A percentile compares a stretch with the other conserved stretches of the same genome.
These are phyloP conservation scores for Agrochola macilenta DNA, from an alignment of 2,888 invertebrate genomes.

Conservation along the genomic window DNA sequence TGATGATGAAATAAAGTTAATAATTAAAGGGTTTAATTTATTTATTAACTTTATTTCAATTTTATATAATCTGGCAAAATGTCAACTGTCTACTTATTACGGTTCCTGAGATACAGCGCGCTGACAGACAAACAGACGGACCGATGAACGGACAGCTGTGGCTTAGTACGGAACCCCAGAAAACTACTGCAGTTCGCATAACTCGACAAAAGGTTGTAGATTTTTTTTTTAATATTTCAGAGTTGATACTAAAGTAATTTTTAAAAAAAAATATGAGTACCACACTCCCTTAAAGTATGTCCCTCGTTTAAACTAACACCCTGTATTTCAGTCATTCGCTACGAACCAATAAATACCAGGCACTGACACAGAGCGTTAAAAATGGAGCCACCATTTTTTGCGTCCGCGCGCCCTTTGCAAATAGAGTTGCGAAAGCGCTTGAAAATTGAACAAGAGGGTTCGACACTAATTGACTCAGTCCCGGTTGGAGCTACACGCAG, in stretches of 20 bases:
- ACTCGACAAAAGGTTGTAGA: neutral
- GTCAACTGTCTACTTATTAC: too few relatives aligned
- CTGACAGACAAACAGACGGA: too few relatives aligned
- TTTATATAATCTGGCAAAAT: too few relatives aligned
- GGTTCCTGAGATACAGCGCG: too few relatives aligned
- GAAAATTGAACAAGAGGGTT: constrained; percentile 41
- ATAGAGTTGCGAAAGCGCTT: constrained; percentile 29
- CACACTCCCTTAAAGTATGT: neutral
- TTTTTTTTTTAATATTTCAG: neutral
- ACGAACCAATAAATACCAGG: neutral
- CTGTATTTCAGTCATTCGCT: neutral
- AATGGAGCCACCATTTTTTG: constrained; percentile 32
- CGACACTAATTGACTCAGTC: constrained; percentile 49
- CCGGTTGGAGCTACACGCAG: constrained; percentile 1
- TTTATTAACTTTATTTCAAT: too few relatives aligned
- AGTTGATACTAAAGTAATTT: neutral
- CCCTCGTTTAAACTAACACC: neutral
- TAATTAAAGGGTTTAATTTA: too few relatives aligned
- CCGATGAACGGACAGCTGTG: too few relatives aligned
- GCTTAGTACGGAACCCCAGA: too few relatives aligned
- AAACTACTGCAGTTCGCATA: neutral
- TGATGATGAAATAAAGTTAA: too few relatives aligned
- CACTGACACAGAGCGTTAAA: neutral
- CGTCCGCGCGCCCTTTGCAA: constrained; percentile 5
- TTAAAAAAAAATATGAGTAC: neutral